Evolutionary conservation across 2,113 vertebrate genomes (phyloP).

Genomic region (Myotis lucifugus): DNA sequence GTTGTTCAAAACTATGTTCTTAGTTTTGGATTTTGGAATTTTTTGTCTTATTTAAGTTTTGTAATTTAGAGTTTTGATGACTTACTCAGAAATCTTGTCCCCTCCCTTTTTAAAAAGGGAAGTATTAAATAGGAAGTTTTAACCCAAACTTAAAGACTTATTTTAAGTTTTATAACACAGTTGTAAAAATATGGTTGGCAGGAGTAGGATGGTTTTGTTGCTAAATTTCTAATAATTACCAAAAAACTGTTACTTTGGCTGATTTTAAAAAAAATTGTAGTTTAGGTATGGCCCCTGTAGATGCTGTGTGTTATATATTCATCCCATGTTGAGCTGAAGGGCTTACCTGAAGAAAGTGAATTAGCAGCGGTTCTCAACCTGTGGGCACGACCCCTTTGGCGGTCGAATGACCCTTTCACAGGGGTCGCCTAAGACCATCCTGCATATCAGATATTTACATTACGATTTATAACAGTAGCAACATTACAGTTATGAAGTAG

Average conservation of each 20-base stretch:
- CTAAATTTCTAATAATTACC: conserved; percentile 49
- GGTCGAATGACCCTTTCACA: too few species aligned
- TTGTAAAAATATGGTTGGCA: conserved; percentile 25
- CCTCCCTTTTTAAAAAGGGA: background rate
- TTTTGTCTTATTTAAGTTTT: conserved; percentile 24
- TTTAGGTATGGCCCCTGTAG: background rate
- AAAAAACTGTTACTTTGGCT: conserved; percentile 24
- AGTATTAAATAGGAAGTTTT: conserved; percentile 42
- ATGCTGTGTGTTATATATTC: background rate
- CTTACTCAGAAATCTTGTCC: conserved; percentile 11
- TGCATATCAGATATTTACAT: too few species aligned
- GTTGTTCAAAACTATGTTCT: conserved; percentile 9
- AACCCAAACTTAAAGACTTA: background rate
- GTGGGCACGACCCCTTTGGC: too few species aligned
- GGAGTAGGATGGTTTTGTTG: background rate
- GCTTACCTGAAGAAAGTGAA: background rate
- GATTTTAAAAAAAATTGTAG: background rate
- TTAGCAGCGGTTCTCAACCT: too few species aligned
- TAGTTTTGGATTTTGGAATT: conserved; percentile 21
- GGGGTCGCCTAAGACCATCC: too few species aligned
- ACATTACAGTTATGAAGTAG: too few species aligned
- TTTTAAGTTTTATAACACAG: conserved; percentile 43
- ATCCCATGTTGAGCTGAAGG: background rate
- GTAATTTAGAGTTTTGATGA: conserved; percentile 34
- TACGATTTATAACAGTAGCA: too few species aligned